A percentile compares a stretch with the other conserved stretches of the same genome.
These are phyloP conservation scores for Lucifuga dentata DNA, from an alignment of 2,113 vertebrate genomes.

Conservation along the genomic window DNA sequence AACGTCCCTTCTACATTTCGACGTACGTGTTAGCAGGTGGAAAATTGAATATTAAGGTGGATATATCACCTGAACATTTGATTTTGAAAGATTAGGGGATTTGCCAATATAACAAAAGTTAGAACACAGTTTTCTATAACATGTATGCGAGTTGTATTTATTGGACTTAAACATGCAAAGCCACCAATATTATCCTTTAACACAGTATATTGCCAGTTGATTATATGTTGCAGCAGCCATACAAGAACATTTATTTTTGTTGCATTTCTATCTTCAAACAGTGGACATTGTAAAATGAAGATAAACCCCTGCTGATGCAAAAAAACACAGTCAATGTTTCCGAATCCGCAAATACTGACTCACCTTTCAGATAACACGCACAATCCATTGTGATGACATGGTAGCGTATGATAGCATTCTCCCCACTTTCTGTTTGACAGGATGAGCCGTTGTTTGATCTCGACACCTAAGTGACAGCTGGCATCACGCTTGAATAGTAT, in stretches of 20 bases:
- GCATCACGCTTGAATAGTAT: constrained; percentile 65
- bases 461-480: constrained; percentile 72
- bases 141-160: no score
- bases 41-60: no score
- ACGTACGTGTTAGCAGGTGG: no score
- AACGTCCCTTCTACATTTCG: no score
- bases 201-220: no score
- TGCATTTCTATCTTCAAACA: neutral
- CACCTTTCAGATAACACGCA: constrained; percentile 28
- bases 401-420: constrained; percentile 64
- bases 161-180: no score
- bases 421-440: constrained; percentile 72
- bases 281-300: constrained; percentile 15
- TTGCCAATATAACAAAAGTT: no score
- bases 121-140: no score
- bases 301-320: constrained; percentile 20
- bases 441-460: constrained; percentile 79
- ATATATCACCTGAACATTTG: no score
- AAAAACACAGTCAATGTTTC: constrained; percentile 14
- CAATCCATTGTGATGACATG: constrained; percentile 44
- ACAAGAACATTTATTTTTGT: neutral
- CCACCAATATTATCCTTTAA: no score
- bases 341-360: constrained; percentile 43
- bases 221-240: neutral
- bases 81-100: no score